Base-by-base conservation (phyloP, 2,113 vertebrate genomes). In the Paracanthobrama guichenoti region DNA sequence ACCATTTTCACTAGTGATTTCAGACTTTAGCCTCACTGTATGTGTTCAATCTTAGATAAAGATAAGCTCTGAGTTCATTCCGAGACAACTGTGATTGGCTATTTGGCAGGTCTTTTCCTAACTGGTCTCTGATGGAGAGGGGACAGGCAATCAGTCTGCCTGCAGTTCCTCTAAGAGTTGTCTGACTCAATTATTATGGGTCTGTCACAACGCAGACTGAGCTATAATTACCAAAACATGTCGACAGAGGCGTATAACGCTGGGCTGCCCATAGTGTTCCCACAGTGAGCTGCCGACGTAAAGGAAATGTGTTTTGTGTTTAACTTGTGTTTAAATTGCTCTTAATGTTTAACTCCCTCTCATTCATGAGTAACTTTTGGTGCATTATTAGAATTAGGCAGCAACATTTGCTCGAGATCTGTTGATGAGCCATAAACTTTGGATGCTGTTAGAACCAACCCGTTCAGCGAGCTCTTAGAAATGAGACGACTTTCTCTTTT, bases 151-250 rank as follows among this genome's bases (percentile, higher is more conserved):
- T 86, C 87, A 86, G 87, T 46, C 46, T 50, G 50, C 66, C 72
- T 73, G 78, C 71, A 78, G 42, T 76, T 84, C 78, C 79, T 67
- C 50, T 78, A 81, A 82, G 39, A 80, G 62, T 77, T 86, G 82
- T 86, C 79, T 74, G 74, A 87, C 72, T 79, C 60, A 87, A 72
- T 89, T 82, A 87, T 77, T 74, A 50, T 82, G 71, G 60, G 78
- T 71, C 82, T 86, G 28, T 87, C 81, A 86, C 73, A 81, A 76
- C 72, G 42, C 60, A 50, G 81, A 64, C 48, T 72, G 28, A 39
- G 53, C 72, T 59, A 50, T 84, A 89, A 87, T 87, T 73, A 87
- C 69, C 60, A 24, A 31, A 50, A 59, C 55, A 60, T 75, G 59
- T 81, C 44, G 72, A 75, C 74, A 85, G 50, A 62, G 60, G 75